Base-by-base conservation (phyloP, 2,113 vertebrate genomes). In the Chiloscyllium plagiosum region DNA sequence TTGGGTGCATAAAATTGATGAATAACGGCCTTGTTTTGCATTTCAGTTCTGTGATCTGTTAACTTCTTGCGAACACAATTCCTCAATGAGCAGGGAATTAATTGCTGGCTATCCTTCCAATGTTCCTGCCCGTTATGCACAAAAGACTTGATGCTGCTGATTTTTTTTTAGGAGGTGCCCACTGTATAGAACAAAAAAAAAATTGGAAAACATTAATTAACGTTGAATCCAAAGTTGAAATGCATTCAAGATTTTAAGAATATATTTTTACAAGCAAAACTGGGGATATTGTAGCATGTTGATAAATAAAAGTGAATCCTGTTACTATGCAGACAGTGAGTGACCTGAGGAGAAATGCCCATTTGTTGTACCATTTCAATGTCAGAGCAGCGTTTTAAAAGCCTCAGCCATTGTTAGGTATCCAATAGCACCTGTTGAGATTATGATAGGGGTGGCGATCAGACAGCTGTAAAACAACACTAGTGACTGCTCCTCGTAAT, bases 261-360 rank as follows among this genome's bases (percentile, higher is more conserved):
- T 98, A 98, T 98, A 98, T 98, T 98, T 98, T 98, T 98, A 98
- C 99, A 98, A 98, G 98, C 97, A 97, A 61, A 61, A 61, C 98
- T 97, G 97, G 96, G 98, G 98, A 98, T 97, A 98, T 98, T 97
- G 97, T 97, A 96, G 97, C 97, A 97, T 97, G 97, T 98, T 98
- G 98, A 98, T 98, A 98, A 98, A 98, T 98, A 98, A 98, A 98
- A 98, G 98, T 98, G 98, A 98, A 98, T 98, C 98, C 97, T 98
- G 97, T 98, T 98, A 97, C 97, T 96, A 96, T 97, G 97, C 97
- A 97, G 96, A 24, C 42, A 96, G 96, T 97, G 97, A 98, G 97
- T 97, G 98, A 98, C 97, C 98, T 97, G 96, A 97, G 96, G 97
- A 97, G 97, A 97, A 97, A 96, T 97, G 97, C 97, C 98, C 98